A percentile compares a stretch with the other conserved stretches of the same genome.
These are phyloP conservation scores for Caenorhabditis angaria DNA, from an alignment of 2,888 invertebrate genomes.

Conservation along the genomic window DNA sequence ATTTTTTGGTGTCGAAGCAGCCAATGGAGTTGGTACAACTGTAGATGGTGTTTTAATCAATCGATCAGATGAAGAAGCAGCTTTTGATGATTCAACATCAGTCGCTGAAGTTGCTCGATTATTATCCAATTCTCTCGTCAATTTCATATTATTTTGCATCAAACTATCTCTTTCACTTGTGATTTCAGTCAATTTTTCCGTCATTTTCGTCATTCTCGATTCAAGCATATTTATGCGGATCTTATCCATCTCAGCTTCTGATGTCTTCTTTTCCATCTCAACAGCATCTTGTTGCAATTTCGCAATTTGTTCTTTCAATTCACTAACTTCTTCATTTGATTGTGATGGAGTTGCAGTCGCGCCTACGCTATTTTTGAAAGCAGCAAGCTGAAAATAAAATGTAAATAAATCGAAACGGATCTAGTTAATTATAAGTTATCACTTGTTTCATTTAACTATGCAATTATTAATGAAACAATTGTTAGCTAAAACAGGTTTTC, in stretches of 20 bases:
- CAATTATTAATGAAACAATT: background rate
- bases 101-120: slow-evolving; percentile 19
- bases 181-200: slow-evolving; percentile 18
- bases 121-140: slow-evolving; percentile 7
- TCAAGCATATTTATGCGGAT: slow-evolving; percentile 32
- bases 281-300: slow-evolving; percentile 13
- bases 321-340: slow-evolving; percentile 2
- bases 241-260: slow-evolving; percentile 5
- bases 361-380: background rate
- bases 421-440: background rate
- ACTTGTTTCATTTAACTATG: background rate
- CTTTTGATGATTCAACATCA: slow-evolving; percentile 21
- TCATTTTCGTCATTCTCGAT: slow-evolving; percentile 16
- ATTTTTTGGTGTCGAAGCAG: background rate
- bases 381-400: background rate
- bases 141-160: slow-evolving; percentile 11
- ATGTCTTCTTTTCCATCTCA: background rate
- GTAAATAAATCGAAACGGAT: background rate
- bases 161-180: slow-evolving; percentile 28
- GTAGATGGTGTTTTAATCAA: background rate
- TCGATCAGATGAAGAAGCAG: slow-evolving; percentile 3
- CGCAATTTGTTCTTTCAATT: slow-evolving; percentile 16
- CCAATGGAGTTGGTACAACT: background rate
- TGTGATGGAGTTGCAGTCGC: background rate
- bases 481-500: slow-evolving; percentile 23